phyloP scores from a whole-genome alignment of 1,140 invertebrate genomes.

The Papilio polyxenes region DNA sequence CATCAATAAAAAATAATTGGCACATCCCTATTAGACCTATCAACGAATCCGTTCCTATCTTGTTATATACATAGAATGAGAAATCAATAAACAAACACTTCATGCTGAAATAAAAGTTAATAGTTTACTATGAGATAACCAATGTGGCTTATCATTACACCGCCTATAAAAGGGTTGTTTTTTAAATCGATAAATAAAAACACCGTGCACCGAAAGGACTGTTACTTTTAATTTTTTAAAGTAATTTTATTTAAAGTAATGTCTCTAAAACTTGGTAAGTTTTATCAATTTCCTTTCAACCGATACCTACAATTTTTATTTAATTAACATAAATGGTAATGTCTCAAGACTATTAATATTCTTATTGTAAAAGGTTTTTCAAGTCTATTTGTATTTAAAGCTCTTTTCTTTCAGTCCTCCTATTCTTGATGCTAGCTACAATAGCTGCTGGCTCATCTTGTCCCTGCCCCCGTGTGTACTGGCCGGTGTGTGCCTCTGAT shows the following conservation, averaged over 20 bases:
- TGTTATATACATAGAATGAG: neutral
- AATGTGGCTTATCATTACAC: neutral
- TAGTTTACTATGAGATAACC: neutral
- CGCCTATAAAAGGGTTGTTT: neutral
- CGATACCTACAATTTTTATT: neutral
- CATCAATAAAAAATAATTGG: too few species aligned
- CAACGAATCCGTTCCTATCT: neutral
- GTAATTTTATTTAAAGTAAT: neutral
- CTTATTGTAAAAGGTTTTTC: too few species aligned
- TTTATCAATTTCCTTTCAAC: slow-evolving; percentile 2
- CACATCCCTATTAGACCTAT: too few species aligned
- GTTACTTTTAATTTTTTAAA: neutral
- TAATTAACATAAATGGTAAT: neutral
- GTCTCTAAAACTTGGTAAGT: slow-evolving; percentile 31
- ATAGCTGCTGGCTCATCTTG: slow-evolving; percentile 23
- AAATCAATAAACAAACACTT: slow-evolving; percentile 14
- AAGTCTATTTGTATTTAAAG: too few species aligned
- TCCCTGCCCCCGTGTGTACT: slow-evolving; percentile 27
- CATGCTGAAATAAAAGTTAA: neutral
- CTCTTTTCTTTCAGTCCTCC: slow-evolving; percentile 1
- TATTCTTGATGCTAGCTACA: slow-evolving; percentile 14
- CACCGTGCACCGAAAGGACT: neutral
- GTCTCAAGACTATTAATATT: too few species aligned
- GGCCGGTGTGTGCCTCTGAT: slow-evolving; percentile 47
- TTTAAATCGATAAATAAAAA: neutral